phyloP scores from a whole-genome alignment of 2,888 invertebrate species.

The Cataglyphis rosenhaueri region DNA sequence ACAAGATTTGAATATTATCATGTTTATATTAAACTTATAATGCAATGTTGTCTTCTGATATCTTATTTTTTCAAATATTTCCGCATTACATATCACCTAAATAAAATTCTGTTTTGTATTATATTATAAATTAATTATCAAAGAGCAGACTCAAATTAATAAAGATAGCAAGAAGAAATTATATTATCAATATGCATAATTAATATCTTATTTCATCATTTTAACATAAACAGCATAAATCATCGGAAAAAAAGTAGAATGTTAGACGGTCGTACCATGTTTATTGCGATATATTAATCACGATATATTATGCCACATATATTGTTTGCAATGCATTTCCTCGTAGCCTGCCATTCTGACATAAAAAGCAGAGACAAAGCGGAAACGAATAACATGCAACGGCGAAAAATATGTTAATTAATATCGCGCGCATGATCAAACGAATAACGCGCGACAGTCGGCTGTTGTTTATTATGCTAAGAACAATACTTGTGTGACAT shows the following conservation, averaged over 20 bases:
- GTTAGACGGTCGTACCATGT: background rate
- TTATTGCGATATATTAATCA: constrained; percentile 14
- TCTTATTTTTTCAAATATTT: background rate
- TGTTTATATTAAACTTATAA: background rate
- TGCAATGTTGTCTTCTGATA: background rate
- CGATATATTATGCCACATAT: background rate
- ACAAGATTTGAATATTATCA: background rate
- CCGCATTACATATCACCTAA: background rate
- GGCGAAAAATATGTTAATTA: constrained; percentile 48
- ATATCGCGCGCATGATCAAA: constrained; percentile 35
- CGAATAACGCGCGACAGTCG: background rate
- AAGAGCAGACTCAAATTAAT: background rate
- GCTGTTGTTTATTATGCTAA: constrained; percentile 37
- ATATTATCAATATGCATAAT: background rate
- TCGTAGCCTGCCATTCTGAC: background rate
- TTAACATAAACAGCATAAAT: background rate
- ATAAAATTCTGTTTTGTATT: background rate
- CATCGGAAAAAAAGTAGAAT: background rate
- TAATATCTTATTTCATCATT: background rate
- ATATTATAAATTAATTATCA: background rate
- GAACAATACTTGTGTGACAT: constrained; percentile 46
- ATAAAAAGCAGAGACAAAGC: background rate
- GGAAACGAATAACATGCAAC: background rate
- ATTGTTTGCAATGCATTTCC: constrained; percentile 19
- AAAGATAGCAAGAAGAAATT: background rate